Conservation (phyloP, 2,797 vertebrate species). For the Gymnodraco acuticeps region DNA sequence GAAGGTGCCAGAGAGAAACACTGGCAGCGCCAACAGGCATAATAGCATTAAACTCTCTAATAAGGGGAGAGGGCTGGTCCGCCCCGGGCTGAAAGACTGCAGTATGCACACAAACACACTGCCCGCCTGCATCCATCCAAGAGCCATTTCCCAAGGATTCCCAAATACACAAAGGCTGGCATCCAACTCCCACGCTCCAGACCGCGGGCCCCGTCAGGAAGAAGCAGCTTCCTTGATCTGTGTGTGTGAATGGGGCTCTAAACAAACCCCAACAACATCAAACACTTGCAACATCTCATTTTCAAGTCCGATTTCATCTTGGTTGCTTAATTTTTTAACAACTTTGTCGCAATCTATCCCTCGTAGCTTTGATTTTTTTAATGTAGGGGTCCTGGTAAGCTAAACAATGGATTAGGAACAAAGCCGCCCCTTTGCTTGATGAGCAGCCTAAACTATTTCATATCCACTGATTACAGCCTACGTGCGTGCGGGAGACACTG, state of each 20-base stretch:
- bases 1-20: constrained; percentile 65
- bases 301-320: constrained; percentile 34
- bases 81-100: constrained; percentile 73
- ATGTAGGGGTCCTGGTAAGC: constrained; percentile 22
- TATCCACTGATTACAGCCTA: constrained; percentile 42
- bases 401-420: constrained; percentile 47
- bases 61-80: constrained; percentile 64
- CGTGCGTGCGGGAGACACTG: constrained; percentile 16
- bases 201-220: constrained; percentile 21
- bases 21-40: constrained; percentile 66
- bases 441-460: constrained; percentile 27
- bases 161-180: constrained; percentile 74
- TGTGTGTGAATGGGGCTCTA: constrained; percentile 9
- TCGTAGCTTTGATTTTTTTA: constrained; percentile 31
- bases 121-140: constrained; percentile 62
- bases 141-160: constrained; percentile 68
- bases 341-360: constrained; percentile 7
- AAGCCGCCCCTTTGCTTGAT: constrained; percentile 43
- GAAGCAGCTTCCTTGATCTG: constrained; percentile 37
- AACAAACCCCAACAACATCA: constrained; percentile 49
- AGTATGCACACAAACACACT: constrained; percentile 70
- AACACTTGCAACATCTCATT: constrained; percentile 32
- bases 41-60: constrained; percentile 76
- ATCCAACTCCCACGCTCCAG: constrained; percentile 69
- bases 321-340: constrained; percentile 7